Conservation (phyloP, 2,113 vertebrate genomes). For the Trachemys scripta region DNA sequence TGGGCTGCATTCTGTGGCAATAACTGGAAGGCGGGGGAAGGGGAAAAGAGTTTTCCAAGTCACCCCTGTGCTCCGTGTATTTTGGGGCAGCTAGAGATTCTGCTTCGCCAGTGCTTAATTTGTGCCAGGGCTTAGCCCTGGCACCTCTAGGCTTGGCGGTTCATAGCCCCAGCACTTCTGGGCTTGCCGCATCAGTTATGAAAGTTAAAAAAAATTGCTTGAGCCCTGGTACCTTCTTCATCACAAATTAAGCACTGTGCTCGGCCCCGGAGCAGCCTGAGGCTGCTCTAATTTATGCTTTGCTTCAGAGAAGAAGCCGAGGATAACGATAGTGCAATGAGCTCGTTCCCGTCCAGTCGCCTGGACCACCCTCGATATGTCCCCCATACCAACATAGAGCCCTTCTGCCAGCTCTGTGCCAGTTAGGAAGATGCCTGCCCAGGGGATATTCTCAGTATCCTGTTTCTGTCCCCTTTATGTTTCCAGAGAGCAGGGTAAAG, state of each 20-base stretch:
- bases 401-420: not conserved
- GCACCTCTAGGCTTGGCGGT: too few species aligned
- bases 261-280: fast-evolving
- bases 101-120: not conserved
- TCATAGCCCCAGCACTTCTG: too few species aligned
- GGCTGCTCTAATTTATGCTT: not conserved
- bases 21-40: not conserved
- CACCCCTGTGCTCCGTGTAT: not conserved
- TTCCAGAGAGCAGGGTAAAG: not conserved
- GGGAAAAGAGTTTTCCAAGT: not conserved
- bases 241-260: too few species aligned
- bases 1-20: not conserved
- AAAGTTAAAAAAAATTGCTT: too few species aligned
- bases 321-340: not conserved
- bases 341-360: not conserved
- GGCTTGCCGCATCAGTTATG: too few species aligned
- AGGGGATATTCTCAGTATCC: not conserved
- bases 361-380: not conserved
- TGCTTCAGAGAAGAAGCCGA: not conserved
- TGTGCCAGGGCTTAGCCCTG: too few species aligned
- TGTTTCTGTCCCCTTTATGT: not conserved
- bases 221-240: too few species aligned
- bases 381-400: not conserved
- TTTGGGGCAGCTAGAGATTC: not conserved
- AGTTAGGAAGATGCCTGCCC: fast-evolving